Percentiles rank a stretch among this genome's conserved stretches.
phyloP scores from a whole-genome alignment of 1,140 invertebrate genomes.

The Artemia franciscana region DNA sequence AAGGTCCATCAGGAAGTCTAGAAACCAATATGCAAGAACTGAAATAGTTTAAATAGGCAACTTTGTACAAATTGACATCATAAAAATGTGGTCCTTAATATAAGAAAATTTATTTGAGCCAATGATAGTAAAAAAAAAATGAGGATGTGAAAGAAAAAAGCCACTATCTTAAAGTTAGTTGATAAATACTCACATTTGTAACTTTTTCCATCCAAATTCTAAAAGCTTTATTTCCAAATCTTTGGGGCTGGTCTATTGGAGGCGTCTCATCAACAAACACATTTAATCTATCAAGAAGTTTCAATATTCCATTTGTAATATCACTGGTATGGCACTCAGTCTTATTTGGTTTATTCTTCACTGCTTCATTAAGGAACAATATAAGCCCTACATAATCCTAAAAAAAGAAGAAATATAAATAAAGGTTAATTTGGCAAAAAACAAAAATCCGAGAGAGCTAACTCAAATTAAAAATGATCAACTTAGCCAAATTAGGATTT shows the following conservation, averaged over 20 bases:
- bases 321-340: constrained; percentile 35
- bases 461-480: no score
- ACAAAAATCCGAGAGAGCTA: no score
- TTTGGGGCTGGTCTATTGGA: constrained; percentile 73
- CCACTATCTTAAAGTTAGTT: background rate
- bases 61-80: constrained; percentile 21
- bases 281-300: constrained; percentile 45
- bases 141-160: background rate
- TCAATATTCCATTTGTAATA: constrained; percentile 24
- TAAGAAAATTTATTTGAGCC: background rate
- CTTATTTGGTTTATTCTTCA: constrained; percentile 47
- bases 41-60: no score
- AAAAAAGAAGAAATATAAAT: constrained; percentile 23
- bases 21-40: no score
- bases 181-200: constrained; percentile 32
- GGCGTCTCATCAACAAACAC: constrained; percentile 58
- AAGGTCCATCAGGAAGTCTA: no score
- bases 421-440: no score
- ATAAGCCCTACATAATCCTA: constrained; percentile 70
- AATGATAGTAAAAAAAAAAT: background rate
- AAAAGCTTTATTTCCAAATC: constrained; percentile 92
- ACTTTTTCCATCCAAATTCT: constrained; percentile 55
- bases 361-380: constrained; percentile 53
- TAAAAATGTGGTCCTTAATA: constrained; percentile 10
- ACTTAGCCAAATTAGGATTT: no score